These are phyloP conservation scores for Cyrtodaria siliqua DNA, from an alignment of 2,888 invertebrate genomes.

Conservation along the genomic window DNA sequence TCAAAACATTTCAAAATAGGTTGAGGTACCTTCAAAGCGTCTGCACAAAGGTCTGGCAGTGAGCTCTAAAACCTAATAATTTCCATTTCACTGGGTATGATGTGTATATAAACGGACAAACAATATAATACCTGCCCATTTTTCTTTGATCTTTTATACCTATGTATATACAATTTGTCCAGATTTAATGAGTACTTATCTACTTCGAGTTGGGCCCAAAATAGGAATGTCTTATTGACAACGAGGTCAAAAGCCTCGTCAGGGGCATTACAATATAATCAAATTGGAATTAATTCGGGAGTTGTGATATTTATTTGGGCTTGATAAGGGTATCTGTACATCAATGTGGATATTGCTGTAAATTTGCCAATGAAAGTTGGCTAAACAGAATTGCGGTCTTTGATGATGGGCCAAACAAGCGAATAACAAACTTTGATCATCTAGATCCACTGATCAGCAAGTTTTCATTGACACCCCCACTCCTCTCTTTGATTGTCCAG, in stretches of 20 bases:
- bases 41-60: too few relatives aligned
- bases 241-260: slow-evolving; percentile 29
- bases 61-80: slow-evolving; percentile 6
- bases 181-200: slow-evolving; percentile 44
- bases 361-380: slow-evolving; percentile 25
- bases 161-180: slow-evolving; percentile 36
- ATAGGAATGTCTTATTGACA: background rate
- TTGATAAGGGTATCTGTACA: slow-evolving; percentile 23
- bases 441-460: too few relatives aligned
- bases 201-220: slow-evolving; percentile 1
- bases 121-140: slow-evolving; percentile 19
- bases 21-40: too few relatives aligned
- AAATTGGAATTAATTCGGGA: slow-evolving; percentile 56
- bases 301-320: slow-evolving; percentile 39
- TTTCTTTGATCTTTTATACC: slow-evolving; percentile 51
- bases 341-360: background rate
- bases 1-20: too few relatives aligned
- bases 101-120: slow-evolving; percentile 33
- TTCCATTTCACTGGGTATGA: slow-evolving; percentile 29
- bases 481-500: too few relatives aligned
- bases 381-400: slow-evolving; percentile 23
- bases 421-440: slow-evolving; percentile 28
- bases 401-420: slow-evolving; percentile 30
- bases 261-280: slow-evolving; percentile 48
- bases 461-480: too few relatives aligned